A percentile compares a stretch with the other conserved stretches of the same genome.
These are phyloP conservation scores for Cyrtorhinus lividipennis DNA, from an alignment of 1,140 invertebrate genomes.

Conservation along the genomic window DNA sequence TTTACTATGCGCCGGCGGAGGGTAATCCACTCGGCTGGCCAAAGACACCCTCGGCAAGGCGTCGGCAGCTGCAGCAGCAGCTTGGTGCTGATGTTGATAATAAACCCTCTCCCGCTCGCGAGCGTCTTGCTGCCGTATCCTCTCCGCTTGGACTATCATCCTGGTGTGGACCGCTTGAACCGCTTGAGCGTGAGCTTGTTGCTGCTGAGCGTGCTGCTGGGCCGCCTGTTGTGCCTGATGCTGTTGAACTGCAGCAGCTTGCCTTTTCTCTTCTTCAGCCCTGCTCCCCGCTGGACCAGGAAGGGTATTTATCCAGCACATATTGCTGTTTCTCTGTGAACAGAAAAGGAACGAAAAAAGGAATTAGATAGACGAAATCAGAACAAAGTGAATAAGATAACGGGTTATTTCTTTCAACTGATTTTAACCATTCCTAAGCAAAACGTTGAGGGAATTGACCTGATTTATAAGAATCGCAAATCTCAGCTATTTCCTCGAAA, in stretches of 20 bases:
- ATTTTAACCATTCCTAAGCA: neutral
- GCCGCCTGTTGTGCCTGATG: slow-evolving; percentile 6
- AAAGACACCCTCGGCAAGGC: neutral
- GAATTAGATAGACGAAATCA: neutral
- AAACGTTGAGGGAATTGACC: neutral
- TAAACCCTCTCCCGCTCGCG: slow-evolving; percentile 3
- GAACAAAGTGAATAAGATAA: neutral
- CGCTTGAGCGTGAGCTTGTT: slow-evolving; percentile 3
- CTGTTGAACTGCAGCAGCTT: neutral
- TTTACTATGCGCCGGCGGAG: slow-evolving; percentile 38
- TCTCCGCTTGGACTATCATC: slow-evolving; percentile 6
- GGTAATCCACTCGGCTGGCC: slow-evolving; percentile 35
- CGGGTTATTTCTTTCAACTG: neutral
- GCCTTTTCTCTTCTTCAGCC: slow-evolving; percentile 2
- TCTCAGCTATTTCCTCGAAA: neutral
- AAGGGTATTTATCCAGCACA: slow-evolving; percentile 20
- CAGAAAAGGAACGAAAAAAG: neutral
- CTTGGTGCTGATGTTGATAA: neutral
- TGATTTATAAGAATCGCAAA: neutral
- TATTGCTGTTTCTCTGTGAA: slow-evolving; percentile 11
- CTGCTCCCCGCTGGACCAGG: slow-evolving; percentile 13
- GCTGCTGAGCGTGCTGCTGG: slow-evolving; percentile 4
- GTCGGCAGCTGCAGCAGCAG: neutral
- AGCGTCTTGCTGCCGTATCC: slow-evolving; percentile 1
- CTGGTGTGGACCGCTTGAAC: slow-evolving; percentile 13